A percentile compares a stretch with the other conserved stretches of the same genome.
These are phyloP conservation scores for Parapristionchus giblindavisi DNA, from an alignment of 2,888 invertebrate genomes.

Conservation along the genomic window DNA sequence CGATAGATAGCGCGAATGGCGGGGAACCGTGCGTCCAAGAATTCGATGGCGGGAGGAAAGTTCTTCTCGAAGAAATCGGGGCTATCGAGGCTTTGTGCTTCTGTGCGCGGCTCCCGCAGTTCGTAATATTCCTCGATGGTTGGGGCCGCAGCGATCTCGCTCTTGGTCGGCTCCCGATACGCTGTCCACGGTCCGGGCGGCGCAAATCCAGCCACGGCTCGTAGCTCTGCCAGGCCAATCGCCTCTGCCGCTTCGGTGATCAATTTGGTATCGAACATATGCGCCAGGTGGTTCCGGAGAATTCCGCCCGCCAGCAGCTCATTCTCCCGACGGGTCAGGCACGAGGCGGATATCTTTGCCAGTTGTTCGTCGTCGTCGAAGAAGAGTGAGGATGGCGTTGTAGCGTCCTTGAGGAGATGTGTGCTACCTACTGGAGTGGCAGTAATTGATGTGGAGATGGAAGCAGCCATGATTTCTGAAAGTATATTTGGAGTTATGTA, in stretches of 20 bases:
- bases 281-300: background rate
- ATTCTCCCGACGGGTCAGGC: background rate
- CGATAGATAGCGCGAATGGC: conserved; percentile 11
- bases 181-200: conserved; percentile 14
- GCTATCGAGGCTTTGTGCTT: conserved; percentile 1
- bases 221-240: conserved; percentile 10
- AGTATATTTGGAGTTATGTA: no score
- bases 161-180: background rate
- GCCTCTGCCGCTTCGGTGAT: background rate
- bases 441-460: no score
- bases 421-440: background rate
- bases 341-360: conserved; percentile 9
- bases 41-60: conserved; percentile 9
- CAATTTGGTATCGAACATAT: background rate
- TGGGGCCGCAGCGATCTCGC: conserved; percentile 8
- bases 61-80: background rate
- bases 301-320: background rate
- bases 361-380: conserved; percentile 1
- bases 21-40: conserved; percentile 1
- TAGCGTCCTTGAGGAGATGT: background rate
- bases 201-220: background rate
- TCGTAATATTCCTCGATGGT: conserved; percentile 11
- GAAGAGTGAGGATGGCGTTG: background rate
- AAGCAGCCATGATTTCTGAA: no score
- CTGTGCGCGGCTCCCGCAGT: conserved; percentile 15